Percentiles rank a stretch among this genome's conserved stretches.
phyloP scores from a whole-genome alignment of 1,140 invertebrate genomes.

The Heterodera carotae region DNA sequence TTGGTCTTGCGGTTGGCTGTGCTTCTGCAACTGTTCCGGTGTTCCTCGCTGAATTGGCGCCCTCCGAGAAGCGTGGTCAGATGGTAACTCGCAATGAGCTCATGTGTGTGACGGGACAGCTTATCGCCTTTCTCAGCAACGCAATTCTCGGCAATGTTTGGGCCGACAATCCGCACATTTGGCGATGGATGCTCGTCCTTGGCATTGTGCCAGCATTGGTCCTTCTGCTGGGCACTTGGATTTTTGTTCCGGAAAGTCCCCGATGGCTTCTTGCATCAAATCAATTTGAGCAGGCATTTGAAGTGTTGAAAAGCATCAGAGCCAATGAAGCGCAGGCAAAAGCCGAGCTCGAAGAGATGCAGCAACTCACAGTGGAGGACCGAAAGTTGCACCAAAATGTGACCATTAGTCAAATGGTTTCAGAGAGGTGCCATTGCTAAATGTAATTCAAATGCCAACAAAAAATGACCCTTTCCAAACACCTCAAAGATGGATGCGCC shows the following conservation, averaged over 20 bases:
- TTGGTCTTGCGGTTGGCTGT: constrained; percentile 24
- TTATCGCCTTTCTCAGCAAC: constrained; percentile 22
- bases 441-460: neutral
- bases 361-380: constrained; percentile 16
- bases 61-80: constrained; percentile 16
- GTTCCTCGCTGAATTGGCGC: constrained; percentile 22
- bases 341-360: constrained; percentile 14
- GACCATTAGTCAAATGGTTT: neutral
- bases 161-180: constrained; percentile 23
- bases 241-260: constrained; percentile 22
- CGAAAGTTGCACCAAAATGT: neutral
- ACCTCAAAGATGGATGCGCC: constrained; percentile 10
- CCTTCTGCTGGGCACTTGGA: constrained; percentile 14
- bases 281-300: constrained; percentile 6
- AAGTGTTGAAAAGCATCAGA: constrained; percentile 17
- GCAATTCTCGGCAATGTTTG: constrained; percentile 28
- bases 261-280: constrained; percentile 6
- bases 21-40: constrained; percentile 21
- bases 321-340: constrained; percentile 16
- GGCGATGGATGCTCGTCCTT: constrained; percentile 23
- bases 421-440: neutral
- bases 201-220: constrained; percentile 11
- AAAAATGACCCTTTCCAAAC: neutral
- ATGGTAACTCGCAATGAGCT: constrained; percentile 25
- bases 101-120: constrained; percentile 16